Percentiles rank a stretch among this genome's conserved stretches.
Conservation (phyloP, 2,797 vertebrate genomes). For the Remorina albescens region DNA sequence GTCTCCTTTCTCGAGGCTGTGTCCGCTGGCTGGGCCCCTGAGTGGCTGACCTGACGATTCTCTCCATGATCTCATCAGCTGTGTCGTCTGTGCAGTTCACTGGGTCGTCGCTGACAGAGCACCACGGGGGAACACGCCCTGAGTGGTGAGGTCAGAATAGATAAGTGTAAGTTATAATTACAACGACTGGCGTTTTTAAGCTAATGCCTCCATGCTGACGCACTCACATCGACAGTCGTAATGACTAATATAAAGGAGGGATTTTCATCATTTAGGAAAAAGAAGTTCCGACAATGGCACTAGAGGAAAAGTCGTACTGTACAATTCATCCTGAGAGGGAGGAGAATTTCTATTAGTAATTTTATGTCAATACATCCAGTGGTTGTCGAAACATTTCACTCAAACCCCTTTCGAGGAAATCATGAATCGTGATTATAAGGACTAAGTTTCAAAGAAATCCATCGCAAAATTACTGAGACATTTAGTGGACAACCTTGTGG, state of each 20-base stretch:
- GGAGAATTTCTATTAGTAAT: no score
- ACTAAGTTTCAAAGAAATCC: not conserved
- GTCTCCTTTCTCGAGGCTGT: conserved; percentile 92
- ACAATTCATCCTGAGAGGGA: not conserved
- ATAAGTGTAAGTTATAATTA: not conserved
- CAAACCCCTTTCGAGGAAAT: not conserved
- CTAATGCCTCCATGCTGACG: not conserved
- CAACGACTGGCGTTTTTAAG: no score
- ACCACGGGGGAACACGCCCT: conserved; percentile 91
- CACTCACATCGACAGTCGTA: no score
- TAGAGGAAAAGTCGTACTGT: not conserved
- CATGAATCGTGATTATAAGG: not conserved
- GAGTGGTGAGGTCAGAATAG: not conserved
- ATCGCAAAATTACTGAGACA: not conserved
- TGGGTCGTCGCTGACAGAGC: conserved; percentile 86
- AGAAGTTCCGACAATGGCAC: not conserved
- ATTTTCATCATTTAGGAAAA: not conserved
- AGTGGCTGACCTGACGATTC: conserved; percentile 96
- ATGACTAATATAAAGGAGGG: not conserved
- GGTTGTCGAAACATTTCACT: not conserved
- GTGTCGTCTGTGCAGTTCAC: conserved; percentile 90
- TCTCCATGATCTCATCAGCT: conserved; percentile 98
- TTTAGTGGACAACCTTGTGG: not conserved
- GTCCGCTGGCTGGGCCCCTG: conserved; percentile 93
- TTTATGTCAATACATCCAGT: not conserved